Base-by-base conservation (phyloP, 2,113 vertebrate genomes). In the Nothobranchius furzeri region DNA sequence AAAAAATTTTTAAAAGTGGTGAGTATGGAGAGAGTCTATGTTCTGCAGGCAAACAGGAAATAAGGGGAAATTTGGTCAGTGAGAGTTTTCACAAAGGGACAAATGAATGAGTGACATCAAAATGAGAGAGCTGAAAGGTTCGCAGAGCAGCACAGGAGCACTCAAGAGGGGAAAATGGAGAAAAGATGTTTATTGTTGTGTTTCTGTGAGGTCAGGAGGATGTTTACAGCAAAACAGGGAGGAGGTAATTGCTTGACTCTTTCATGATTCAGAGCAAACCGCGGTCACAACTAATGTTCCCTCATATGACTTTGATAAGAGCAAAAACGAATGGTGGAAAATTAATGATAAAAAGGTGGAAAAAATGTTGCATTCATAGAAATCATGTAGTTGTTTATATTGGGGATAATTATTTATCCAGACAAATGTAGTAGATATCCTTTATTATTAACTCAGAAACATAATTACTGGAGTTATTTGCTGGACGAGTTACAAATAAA, bases 71-170 rank as follows among this genome's bases (percentile, higher is more conserved):
- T 37, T 12, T 15, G 6, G 14, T 6, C 14, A 7, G 14, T n/a
- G 15, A n/a, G 36, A 9, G n/a, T 56, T 40, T 14, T n/a, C 8
- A 13, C 36, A 56, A 14, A 40, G n/a, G 37, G 6, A 12, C 17
- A 56, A 56, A 37, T 1, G 15, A 56, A 14, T 30, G 30, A n/a
- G n/a, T 7, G n/a, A 58, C 40, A 58, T 11, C 42, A 42, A 35
- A 40, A 17, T 1, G 17, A 4, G n/a, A 9, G 15, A 15, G 35
- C 30, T n/a, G 35, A 40, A 37, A 40, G 15, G 54, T 25, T 94
- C 95, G 94, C 95, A 95, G 94, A 93, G 91, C 64, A 91, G 24
- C 77, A 74, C 20, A 93, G 91, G 66, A 91, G 24, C 77, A 74
- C 20, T 61, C 68, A 87, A 20, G 80, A 56, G 40, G 20, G 17